Base-by-base conservation (phyloP, 2,113 vertebrate genomes). In the Hemiprocne comata region DNA sequence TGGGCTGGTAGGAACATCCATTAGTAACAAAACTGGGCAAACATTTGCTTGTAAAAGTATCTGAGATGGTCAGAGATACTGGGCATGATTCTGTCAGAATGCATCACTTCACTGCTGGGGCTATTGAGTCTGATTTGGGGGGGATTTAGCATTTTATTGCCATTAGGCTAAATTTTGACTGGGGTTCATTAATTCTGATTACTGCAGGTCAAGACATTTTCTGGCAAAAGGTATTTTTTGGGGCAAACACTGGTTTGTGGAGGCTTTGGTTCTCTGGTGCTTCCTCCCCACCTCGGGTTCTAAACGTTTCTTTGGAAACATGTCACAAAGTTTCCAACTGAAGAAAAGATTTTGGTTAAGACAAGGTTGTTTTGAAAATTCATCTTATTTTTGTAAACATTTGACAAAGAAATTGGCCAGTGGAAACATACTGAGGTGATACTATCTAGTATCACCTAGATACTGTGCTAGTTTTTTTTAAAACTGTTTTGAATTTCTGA, bases 61-160 rank as follows among this genome's bases (percentile, higher is more conserved):
- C 40, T 42, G 14, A 42, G 40, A 10, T 42, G 40, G 13, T 42
- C 40, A 42, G 10, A 42, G 40, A 42, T 42, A 42, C 14, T 42
- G 40, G 10, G 40, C 14, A 14, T 42, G 40, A 42, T 42, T 42
- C 40, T 42, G 10, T 42, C 5, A 42, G 40, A 42, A 42, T 42
- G 40, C 12, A 42, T 42, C 13, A 42, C 14, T 42, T 42, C 2
- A 1, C 40, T 17, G 25, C 42, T 0, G 1, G 29, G 9, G 44
- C 28, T 61, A 9, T 29, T 40, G 7, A 54, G 42, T 25, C 57
- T 82, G 57, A 62, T 51, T 76, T 67, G 61, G 64, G 84, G 54
- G 31, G 5, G 7, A 5, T 69, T 72, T 40, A 9, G 7, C 9
- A 18, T 83, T 95, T 94, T 36, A 7, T 75, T 78, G 8, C 64